Evolutionary conservation across 2,797 vertebrate species (phyloP).

Genomic region (Acipenser oxyrinchus): DNA sequence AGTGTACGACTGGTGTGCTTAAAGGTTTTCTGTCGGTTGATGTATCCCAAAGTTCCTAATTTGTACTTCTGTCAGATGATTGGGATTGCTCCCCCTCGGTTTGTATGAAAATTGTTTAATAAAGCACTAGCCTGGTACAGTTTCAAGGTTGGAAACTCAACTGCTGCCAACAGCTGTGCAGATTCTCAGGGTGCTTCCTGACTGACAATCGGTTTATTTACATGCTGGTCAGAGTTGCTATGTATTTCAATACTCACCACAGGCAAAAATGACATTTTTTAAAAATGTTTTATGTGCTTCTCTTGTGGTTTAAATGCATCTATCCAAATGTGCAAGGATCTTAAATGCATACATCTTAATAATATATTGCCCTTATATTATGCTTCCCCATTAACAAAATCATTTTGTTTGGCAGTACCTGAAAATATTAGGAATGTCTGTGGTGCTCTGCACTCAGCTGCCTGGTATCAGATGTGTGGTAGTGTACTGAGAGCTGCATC

Average conservation of each 20-base stretch:
- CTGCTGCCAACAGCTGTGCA: slow-evolving; percentile 6
- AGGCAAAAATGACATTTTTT: neutral
- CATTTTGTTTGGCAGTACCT: no score
- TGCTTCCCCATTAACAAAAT: no score
- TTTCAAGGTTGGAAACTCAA: slow-evolving; percentile 10
- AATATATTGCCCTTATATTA: no score
- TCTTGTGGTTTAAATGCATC: no score
- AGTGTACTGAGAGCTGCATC: no score
- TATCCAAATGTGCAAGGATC: no score
- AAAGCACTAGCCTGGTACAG: neutral
- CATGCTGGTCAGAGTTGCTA: slow-evolving; percentile 8
- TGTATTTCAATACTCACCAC: neutral
- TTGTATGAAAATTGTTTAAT: neutral
- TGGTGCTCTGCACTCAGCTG: no score
- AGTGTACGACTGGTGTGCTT: neutral
- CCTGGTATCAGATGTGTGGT: no score
- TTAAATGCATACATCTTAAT: no score
- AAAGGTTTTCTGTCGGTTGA: neutral
- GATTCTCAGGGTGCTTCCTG: slow-evolving; percentile 6
- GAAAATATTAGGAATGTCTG: no score
- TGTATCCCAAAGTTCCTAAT: neutral
- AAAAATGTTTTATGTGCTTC: no score
- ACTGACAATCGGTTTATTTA: slow-evolving; percentile 10
- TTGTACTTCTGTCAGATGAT: neutral
- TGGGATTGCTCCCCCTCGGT: neutral